Evolutionary conservation across 2,888 invertebrate species (phyloP), one percentile per base, ranked within the genome.

Genomic region (Erpobdella octoculata): DNA sequence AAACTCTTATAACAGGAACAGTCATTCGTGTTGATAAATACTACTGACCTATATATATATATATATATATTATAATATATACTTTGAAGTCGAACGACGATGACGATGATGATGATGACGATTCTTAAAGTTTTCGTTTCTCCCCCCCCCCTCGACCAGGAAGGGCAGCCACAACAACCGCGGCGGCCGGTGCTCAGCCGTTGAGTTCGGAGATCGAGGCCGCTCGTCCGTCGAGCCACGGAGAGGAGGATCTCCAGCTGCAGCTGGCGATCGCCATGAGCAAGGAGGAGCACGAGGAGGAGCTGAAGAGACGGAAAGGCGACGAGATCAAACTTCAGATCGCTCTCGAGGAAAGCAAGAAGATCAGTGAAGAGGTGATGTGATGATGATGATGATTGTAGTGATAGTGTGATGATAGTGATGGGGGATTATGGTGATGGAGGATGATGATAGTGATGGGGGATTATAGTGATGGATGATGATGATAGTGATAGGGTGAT

Each of bases 221-320:
- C 82, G 95, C 95, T 66, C 88, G 97, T 72, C 98, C 98, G 4
- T 91, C 94, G 79, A 96, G 96, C 0, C 91, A 92, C 21, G 76
- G 96, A 3, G 98, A 98, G 84, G 98, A 98, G 84, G 97, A 98
- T 83, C 86, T 98, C 76, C 98, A 98, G 84, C 86, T 98, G 77
- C 97, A 98, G 85, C 87, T 98, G 80, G 98, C 98, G 65, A 87
- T 98, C 81, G 98, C 97, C 71, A 95, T 98, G 92, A 93, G 93
- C 65, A 89, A 95, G 75, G 98, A 98, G 85, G 98, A 98, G 86
- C 95, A 95, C 37, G 97, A 98, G 81, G 90, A 93, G 78, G 95
- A 95, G 83, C 93, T 95, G 85, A 89, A 93, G 77, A 89, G 93
- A 81, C 87, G 93, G 73, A 89, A 94, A 76, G 92, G 92, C 78